These are phyloP conservation scores for Tenthredo amoena DNA, from an alignment of 2,888 invertebrate genomes.

Conservation along the genomic window DNA sequence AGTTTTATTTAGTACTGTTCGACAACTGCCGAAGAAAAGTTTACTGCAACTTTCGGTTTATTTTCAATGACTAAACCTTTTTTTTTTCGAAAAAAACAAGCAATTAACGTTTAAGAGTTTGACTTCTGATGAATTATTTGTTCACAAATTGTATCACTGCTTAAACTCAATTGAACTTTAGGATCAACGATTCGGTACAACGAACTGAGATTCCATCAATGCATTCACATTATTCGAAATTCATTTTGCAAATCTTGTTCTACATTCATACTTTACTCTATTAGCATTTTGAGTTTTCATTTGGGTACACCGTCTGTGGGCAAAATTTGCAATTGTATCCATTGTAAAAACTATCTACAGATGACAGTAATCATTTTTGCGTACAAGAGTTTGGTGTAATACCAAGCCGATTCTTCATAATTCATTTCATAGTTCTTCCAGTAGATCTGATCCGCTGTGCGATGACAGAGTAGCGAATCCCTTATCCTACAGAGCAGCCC, in stretches of 20 bases:
- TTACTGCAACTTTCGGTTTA: not conserved
- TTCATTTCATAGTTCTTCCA: not conserved
- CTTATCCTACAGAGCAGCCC: not conserved
- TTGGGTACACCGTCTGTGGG: too few species aligned
- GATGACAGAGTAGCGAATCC: too few species aligned
- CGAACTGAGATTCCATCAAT: not conserved
- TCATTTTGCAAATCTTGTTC: not conserved
- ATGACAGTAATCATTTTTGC: not conserved
- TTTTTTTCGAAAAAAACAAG: not conserved
- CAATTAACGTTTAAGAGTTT: not conserved
- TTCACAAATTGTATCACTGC: not conserved
- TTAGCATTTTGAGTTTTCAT: too few species aligned
- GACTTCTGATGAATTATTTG: not conserved
- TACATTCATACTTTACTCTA: too few species aligned
- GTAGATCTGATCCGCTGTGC: not conserved
- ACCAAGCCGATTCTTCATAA: not conserved
- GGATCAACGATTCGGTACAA: not conserved
- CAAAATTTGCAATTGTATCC: too few species aligned
- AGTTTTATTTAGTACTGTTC: not conserved
- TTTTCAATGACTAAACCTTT: not conserved
- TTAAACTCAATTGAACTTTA: not conserved
- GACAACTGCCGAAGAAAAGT: not conserved
- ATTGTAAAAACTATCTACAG: not conserved
- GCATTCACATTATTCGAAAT: not conserved
- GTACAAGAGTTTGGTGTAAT: not conserved